phyloP scores from a whole-genome alignment of 1,140 invertebrate genomes.

The Triops cancriformis region DNA sequence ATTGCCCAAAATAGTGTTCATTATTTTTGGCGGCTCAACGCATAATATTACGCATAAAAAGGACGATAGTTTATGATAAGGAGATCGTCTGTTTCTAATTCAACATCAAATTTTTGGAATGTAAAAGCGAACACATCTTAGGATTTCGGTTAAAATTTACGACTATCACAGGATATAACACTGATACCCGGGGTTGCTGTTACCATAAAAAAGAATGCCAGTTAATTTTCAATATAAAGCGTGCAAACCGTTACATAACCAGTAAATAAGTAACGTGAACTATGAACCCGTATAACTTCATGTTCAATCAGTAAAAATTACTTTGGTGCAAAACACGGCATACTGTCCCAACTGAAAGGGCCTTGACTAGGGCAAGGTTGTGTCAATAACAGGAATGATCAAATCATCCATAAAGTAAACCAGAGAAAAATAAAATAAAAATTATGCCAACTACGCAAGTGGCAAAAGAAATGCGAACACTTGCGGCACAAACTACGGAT shows the following conservation, averaged over 20 bases:
- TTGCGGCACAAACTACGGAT: too few relatives aligned
- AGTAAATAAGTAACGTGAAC: background rate
- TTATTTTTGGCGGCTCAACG: background rate
- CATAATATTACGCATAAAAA: background rate
- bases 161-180: background rate
- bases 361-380: slow-evolving; percentile 12
- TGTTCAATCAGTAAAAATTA: background rate
- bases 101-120: background rate
- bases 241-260: background rate
- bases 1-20: background rate
- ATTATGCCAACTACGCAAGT: background rate
- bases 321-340: background rate
- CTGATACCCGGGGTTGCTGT: background rate
- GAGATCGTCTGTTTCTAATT: background rate
- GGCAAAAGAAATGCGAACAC: background rate
- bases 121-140: background rate
- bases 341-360: background rate
- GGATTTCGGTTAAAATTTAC: background rate
- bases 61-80: background rate
- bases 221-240: background rate
- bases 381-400: background rate
- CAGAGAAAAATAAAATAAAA: background rate
- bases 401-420: slow-evolving; percentile 9
- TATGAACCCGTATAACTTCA: background rate
- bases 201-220: background rate